Evolutionary conservation across 2,888 invertebrate species (phyloP).

Genomic region (Hanleya hanleyi): DNA sequence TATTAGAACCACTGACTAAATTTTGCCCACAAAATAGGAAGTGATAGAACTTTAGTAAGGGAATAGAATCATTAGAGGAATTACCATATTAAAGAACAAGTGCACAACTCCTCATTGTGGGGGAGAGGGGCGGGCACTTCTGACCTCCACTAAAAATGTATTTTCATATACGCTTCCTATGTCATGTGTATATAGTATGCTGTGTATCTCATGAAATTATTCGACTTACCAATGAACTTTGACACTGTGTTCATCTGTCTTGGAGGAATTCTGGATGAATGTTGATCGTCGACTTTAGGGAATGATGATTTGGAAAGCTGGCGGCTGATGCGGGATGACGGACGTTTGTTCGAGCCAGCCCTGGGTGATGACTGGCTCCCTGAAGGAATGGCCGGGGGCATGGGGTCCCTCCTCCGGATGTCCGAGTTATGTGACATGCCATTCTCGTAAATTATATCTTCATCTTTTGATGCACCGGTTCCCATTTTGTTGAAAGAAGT

Average conservation of each 20-base stretch:
- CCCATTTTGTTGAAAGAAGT: too few relatives aligned
- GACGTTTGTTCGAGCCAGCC: conserved; percentile 35
- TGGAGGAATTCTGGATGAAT: background rate
- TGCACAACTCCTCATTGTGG: too few relatives aligned
- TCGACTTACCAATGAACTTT: background rate
- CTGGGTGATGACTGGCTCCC: conserved; percentile 27
- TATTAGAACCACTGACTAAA: too few relatives aligned
- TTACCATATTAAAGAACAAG: too few relatives aligned
- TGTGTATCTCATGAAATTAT: too few relatives aligned
- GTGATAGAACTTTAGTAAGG: too few relatives aligned
- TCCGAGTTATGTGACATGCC: conserved; percentile 16
- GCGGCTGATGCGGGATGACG: conserved; percentile 26
- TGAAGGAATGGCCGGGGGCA: conserved; percentile 21
- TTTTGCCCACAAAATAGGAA: too few relatives aligned
- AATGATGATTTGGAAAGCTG: background rate
- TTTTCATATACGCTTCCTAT: too few relatives aligned
- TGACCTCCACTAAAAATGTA: too few relatives aligned
- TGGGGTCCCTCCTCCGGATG: conserved; percentile 11
- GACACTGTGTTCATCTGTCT: background rate
- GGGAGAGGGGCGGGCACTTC: too few relatives aligned
- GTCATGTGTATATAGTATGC: too few relatives aligned
- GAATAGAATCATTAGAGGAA: too few relatives aligned
- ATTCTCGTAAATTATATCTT: conserved; percentile 46
- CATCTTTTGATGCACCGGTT: conserved; percentile 53
- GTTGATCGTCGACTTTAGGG: background rate